These are phyloP conservation scores for Silurus glanis DNA, from an alignment of 2,113 vertebrate species.

Conservation along the genomic window DNA sequence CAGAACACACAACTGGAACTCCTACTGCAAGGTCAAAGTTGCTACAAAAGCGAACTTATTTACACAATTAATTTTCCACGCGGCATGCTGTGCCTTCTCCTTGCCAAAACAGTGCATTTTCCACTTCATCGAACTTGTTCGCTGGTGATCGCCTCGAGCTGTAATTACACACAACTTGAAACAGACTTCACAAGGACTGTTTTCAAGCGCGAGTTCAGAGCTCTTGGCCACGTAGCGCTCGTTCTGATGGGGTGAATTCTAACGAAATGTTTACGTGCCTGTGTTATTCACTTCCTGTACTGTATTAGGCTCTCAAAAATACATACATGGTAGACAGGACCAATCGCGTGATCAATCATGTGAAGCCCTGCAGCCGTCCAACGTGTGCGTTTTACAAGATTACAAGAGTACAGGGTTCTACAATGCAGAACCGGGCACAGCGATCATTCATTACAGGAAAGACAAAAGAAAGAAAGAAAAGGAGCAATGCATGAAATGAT, in stretches of 20 bases:
- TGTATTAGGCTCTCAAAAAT: constrained; percentile 29
- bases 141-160: constrained; percentile 60
- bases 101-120: constrained; percentile 43
- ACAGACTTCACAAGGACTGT: constrained; percentile 63
- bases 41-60: constrained; percentile 51
- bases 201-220: constrained; percentile 39
- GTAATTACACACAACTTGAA: constrained; percentile 67
- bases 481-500: neutral
- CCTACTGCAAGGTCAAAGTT: constrained; percentile 35
- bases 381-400: constrained; percentile 27
- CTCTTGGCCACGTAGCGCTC: neutral
- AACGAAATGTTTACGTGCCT: constrained; percentile 41
- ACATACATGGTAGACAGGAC: constrained; percentile 18
- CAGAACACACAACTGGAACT: constrained; percentile 39
- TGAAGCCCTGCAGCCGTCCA: constrained; percentile 23
- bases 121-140: constrained; percentile 55
- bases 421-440: constrained; percentile 40
- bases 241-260: constrained; percentile 13
- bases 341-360: neutral
- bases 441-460: neutral
- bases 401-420: constrained; percentile 23
- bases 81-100: constrained; percentile 49
- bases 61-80: constrained; percentile 62
- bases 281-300: constrained; percentile 29
- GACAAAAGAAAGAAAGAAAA: neutral